Base-by-base conservation (phyloP, 2,888 invertebrate species). In the Diploptera punctata region DNA sequence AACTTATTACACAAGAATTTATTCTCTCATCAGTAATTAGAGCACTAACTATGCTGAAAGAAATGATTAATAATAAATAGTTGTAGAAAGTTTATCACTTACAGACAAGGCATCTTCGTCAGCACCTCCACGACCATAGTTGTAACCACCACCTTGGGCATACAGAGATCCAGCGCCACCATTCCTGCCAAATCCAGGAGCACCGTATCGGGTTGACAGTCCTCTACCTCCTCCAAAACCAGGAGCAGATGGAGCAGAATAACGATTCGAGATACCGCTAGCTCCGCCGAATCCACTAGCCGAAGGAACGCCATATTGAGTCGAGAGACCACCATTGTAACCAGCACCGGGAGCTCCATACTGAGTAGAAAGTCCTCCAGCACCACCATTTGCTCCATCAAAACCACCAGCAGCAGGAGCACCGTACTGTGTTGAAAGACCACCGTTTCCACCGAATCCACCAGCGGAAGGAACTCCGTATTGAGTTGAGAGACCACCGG, bases 101-200 rank as follows among this genome's bases (percentile, higher is more conserved):
- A 65, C 65, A 13, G 65, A 43, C 47, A 65, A n/a, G 7, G 62
- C 38, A 47, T 65, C 65, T 1, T 44, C 43, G 9, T 65, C 65
- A 26, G 26, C 31, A 43, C 65, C 44, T 65, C 65, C 43, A 43
- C n/a, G 43, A 10, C 43, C 44, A 21, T 44, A 43, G 44, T 26
- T 18, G 43, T 24, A 31, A 24, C 61, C 61, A 29, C 33, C 61
- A 31, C 61, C 33, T 2, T 31, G 33, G 18, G 61, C 61, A n/a
- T 61, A 61, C 61, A 9, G 33, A 4, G 61, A 61, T 4, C 38
- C 33, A 31, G 38, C 9, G 13, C 19, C 38, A 31, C 60, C n/a
- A n/a, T n/a, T n/a, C 5, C 24, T 19, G 5, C 65, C 44, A n/a
- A 33, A 13, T 21, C 31, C 44, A 29, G 65, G 65, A 44, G 26